Evolutionary conservation across 92 coral and sea anemone genomes (phyloP).

Genomic region (Epizoanthus scotinus): DNA sequence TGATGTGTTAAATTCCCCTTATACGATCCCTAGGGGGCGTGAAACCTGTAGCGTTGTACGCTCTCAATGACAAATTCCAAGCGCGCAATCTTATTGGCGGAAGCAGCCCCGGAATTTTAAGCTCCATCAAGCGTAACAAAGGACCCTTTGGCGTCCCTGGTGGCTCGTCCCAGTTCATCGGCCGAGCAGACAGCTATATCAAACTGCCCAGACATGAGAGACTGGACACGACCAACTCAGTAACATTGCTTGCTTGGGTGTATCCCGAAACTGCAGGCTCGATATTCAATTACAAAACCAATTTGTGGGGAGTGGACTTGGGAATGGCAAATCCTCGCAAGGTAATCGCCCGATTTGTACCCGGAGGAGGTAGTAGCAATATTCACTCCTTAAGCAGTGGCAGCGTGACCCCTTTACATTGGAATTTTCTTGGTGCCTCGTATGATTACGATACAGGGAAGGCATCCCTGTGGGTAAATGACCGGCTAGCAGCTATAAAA

Average conservation of each 20-base stretch:
- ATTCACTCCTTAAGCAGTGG: slow-evolving; percentile 8
- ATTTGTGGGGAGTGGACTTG: slow-evolving; percentile 14
- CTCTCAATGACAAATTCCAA: slow-evolving; percentile 19
- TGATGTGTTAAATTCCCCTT: background rate
- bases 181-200: slow-evolving; percentile 10
- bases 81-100: slow-evolving; percentile 29
- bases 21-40: slow-evolving; percentile 1
- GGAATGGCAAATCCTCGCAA: slow-evolving; percentile 36
- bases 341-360: background rate
- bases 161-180: slow-evolving; percentile 35
- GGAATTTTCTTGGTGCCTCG: slow-evolving; percentile 35
- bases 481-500: slow-evolving; percentile 27
- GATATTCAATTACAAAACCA: slow-evolving; percentile 11
- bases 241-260: slow-evolving; percentile 35
- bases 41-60: slow-evolving; percentile 19
- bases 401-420: slow-evolving; percentile 20
- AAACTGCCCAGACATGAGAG: background rate
- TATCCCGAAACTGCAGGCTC: slow-evolving; percentile 30
- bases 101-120: slow-evolving; percentile 4
- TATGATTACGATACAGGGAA: slow-evolving; percentile 20
- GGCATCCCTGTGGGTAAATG: slow-evolving; percentile 36
- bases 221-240: slow-evolving; percentile 1
- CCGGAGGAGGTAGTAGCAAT: slow-evolving; percentile 1
- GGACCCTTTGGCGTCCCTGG: slow-evolving; percentile 30
- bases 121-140: background rate